phyloP scores from a whole-genome alignment of 2,888 invertebrate genomes.

The Nineta flava region DNA sequence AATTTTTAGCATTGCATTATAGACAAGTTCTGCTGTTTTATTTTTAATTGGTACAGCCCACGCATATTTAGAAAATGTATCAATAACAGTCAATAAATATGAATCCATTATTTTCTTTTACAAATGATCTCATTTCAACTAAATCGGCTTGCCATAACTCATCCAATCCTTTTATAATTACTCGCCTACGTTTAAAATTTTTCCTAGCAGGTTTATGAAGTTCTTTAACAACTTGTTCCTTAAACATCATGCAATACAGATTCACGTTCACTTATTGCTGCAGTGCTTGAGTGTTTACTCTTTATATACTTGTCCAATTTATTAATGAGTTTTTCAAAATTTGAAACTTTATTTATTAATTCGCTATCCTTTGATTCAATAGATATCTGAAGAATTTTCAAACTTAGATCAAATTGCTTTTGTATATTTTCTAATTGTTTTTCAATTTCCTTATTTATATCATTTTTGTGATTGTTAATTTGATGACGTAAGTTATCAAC shows the following conservation, averaged over 20 bases:
- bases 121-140: constrained; percentile 19
- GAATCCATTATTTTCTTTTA: constrained; percentile 18
- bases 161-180: constrained; percentile 22
- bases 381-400: no score
- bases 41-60: constrained; percentile 21
- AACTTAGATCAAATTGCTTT: no score
- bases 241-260: no score
- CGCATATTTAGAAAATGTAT: constrained; percentile 24
- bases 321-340: no score
- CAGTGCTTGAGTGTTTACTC: no score
- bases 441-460: no score
- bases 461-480: no score
- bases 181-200: constrained; percentile 21
- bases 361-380: no score
- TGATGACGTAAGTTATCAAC: no score
- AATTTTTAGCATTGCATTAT: not conserved
- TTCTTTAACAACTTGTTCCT: constrained; percentile 14
- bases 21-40: constrained; percentile 18
- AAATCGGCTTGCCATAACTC: constrained; percentile 29
- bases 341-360: no score
- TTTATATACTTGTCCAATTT: no score
- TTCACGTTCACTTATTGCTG: not conserved
- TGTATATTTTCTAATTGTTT: no score
- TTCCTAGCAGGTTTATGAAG: constrained; percentile 22
- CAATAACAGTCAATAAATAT: constrained; percentile 23